Evolutionary conservation across 2,888 invertebrate species (phyloP), one percentile per base, ranked within the genome.

Genomic region (Lasioglossum lativentre): DNA sequence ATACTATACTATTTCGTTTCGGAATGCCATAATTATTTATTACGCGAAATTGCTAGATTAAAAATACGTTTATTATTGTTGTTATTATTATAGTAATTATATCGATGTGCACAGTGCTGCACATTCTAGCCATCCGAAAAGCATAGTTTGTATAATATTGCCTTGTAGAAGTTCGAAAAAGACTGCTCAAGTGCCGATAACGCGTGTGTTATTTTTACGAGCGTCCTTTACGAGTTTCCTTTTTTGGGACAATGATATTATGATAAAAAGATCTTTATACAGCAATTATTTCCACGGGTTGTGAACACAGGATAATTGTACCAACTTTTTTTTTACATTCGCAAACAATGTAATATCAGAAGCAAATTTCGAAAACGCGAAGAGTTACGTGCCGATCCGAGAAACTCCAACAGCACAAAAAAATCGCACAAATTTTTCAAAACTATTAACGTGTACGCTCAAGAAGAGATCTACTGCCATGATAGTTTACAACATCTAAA

Each of bases 171-270:
- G n/a, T n/a, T 52, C 59, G 56, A 70, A 40, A 75, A 83, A 85
- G 83, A 83, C 79, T 85, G 78, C 47, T 56, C 47, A 68, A 79
- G 75, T 83, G 52, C 76, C 75, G 70, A 70, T 34, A 75, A 45
- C 3, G 3, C 30, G 30, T 56, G 27, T 40, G n/a, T 63, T 30
- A 72, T 52, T 38, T 72, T 78, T 42, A 56, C 30, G 56, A 47
- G 34, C 27, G 23, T 40, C 23, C 47, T 47, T 47, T 47, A 47
- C 34, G 45, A 38, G 59, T 52, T 34, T 47, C 74, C 70, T 63
- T 78, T n/a, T 34, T 75, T 75, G 34, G 45, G 42, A 74, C 19
- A 12, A 27, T 74, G 68, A 47, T 27, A 30, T 30, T 63, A 8
- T 19, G 19, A 30, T 30, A 30, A 16, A 63, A 6, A 27, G 14